Percentiles rank a stretch among this genome's conserved stretches.
Conservation (phyloP, 2,797 vertebrate genomes). For the Euphonia xanthogaster region DNA sequence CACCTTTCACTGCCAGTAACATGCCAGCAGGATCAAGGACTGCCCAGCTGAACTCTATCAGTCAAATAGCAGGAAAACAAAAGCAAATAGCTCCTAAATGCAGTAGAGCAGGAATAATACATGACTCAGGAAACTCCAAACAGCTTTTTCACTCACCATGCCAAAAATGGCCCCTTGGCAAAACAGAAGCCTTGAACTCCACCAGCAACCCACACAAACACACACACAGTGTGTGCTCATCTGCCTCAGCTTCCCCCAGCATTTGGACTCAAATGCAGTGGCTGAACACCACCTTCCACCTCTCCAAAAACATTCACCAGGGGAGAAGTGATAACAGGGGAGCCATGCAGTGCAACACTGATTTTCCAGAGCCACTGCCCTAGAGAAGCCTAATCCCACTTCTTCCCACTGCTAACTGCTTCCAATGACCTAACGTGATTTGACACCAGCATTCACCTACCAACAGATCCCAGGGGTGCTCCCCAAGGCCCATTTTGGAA, state of each 20-base stretch:
- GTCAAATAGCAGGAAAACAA: background rate
- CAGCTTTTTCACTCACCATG: background rate
- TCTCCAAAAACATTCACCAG: background rate
- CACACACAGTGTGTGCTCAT: fast-evolving
- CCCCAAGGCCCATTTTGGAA: background rate
- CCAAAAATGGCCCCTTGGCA: background rate
- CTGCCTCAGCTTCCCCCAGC: background rate
- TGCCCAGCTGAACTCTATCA: background rate
- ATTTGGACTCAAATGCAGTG: background rate
- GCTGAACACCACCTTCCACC: background rate
- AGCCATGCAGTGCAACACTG: fast-evolving
- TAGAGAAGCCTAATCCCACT: background rate
- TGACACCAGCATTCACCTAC: background rate
- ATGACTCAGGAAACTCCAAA: background rate
- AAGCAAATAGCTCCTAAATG: background rate
- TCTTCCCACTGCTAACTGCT: background rate
- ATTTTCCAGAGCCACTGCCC: background rate
- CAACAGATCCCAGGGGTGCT: background rate
- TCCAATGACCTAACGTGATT: fast-evolving
- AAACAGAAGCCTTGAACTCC: background rate
- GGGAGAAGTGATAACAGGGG: fast-evolving
- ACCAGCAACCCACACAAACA: background rate
- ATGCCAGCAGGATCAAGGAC: background rate
- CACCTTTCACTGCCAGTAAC: background rate
- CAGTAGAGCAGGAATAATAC: background rate